Evolutionary conservation across 2,113 vertebrate genomes (phyloP).

Genomic region (Pachyramphus minor): DNA sequence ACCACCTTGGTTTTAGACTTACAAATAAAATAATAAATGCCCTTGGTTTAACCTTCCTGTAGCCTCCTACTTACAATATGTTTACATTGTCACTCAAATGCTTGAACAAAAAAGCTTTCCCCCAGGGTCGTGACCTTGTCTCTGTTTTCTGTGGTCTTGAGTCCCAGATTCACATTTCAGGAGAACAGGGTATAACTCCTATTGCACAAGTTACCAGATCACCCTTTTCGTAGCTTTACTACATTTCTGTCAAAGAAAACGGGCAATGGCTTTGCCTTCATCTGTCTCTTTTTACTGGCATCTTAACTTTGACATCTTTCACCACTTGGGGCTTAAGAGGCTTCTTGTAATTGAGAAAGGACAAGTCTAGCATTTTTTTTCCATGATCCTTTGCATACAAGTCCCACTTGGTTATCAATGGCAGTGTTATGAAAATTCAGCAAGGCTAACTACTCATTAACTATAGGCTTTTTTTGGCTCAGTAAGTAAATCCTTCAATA

Average conservation of each 20-base stretch:
- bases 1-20: background rate
- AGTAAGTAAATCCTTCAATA: constrained; percentile 35
- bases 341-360: background rate
- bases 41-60: background rate
- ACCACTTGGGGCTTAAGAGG: background rate
- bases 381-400: background rate
- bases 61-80: background rate
- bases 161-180: background rate
- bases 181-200: background rate
- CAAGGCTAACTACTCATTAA: background rate
- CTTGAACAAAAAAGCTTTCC: background rate
- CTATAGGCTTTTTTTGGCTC: background rate
- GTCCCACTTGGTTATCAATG: constrained; percentile 20
- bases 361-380: background rate
- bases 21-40: background rate
- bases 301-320: constrained; percentile 20
- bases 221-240: background rate
- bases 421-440: background rate
- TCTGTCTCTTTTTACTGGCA: background rate
- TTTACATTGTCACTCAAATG: background rate
- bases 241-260: background rate
- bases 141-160: background rate
- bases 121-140: background rate
- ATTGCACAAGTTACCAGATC: background rate
- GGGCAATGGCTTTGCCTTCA: background rate